These are phyloP conservation scores for Arctopsyche grandis DNA, from an alignment of 1,140 invertebrate genomes.

Conservation along the genomic window DNA sequence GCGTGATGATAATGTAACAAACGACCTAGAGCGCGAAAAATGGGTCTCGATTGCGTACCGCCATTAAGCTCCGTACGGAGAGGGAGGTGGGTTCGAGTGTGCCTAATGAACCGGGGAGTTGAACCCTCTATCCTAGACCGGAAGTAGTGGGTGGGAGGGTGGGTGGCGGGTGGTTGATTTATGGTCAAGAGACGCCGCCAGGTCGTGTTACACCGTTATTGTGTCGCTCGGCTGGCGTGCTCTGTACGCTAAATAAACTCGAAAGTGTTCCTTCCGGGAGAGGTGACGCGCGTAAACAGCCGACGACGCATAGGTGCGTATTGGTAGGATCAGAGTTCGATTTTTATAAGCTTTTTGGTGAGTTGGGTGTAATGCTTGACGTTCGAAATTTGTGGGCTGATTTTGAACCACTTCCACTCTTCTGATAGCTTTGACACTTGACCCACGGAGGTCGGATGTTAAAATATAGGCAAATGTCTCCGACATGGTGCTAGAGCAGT, in stretches of 20 bases:
- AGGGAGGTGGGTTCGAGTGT: not conserved
- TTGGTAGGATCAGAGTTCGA: too few relatives aligned
- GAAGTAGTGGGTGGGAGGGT: not conserved
- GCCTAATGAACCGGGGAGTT: not conserved
- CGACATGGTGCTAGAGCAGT: too few relatives aligned
- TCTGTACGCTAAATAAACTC: not conserved
- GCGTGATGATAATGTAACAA: constrained; percentile 24
- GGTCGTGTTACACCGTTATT: constrained; percentile 37
- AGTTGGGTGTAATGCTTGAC: too few relatives aligned
- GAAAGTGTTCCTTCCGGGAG: not conserved
- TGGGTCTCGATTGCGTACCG: constrained; percentile 18
- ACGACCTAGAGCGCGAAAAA: constrained; percentile 1
- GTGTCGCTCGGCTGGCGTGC: constrained; percentile 13
- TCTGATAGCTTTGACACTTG: too few relatives aligned
- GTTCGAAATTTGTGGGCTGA: too few relatives aligned
- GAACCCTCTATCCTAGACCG: too few relatives aligned
- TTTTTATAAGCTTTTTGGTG: too few relatives aligned
- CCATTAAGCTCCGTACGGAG: not conserved
- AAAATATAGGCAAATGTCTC: too few relatives aligned
- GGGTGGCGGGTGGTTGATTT: constrained; percentile 10
- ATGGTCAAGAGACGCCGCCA: constrained; percentile 26
- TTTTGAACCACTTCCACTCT: too few relatives aligned
- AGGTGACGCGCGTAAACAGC: too few relatives aligned
- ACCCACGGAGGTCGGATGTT: too few relatives aligned
- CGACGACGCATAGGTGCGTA: too few relatives aligned